Evolutionary conservation across 2,888 invertebrate species (phyloP).

Genomic region (Steinernema scapterisci): DNA sequence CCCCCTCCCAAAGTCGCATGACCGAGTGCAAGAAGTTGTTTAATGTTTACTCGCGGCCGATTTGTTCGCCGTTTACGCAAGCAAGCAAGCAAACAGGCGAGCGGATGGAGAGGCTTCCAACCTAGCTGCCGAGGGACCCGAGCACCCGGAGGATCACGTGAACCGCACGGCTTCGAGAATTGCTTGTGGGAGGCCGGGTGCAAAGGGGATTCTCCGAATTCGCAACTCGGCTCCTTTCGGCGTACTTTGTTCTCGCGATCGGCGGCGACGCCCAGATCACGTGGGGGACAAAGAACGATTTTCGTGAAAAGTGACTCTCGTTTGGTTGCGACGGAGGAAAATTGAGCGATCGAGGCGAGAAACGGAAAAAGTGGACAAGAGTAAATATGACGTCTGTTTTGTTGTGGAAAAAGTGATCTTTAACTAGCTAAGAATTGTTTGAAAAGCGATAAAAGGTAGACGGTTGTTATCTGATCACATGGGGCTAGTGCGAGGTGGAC

Average conservation of each 20-base stretch:
- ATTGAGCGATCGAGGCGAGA: background rate
- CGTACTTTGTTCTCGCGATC: conserved; percentile 10
- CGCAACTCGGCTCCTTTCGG: background rate
- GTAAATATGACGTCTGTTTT: background rate
- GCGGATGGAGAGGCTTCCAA: too few relatives aligned
- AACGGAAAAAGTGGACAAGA: background rate
- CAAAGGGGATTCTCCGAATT: conserved; percentile 2
- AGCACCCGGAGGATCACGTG: too few relatives aligned
- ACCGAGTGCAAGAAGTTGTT: background rate
- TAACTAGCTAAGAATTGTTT: too few relatives aligned
- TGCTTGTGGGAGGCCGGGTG: background rate
- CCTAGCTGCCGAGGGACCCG: too few relatives aligned
- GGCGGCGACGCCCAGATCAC: conserved; percentile 17
- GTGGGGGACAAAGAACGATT: conserved; percentile 20
- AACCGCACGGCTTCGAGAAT: too few relatives aligned
- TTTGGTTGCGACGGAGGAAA: background rate
- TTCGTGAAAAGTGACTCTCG: too few relatives aligned
- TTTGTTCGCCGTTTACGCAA: background rate
- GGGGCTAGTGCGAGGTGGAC: too few relatives aligned
- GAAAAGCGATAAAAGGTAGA: too few relatives aligned
- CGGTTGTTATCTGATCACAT: too few relatives aligned
- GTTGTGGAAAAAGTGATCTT: background rate
- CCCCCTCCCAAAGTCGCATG: background rate
- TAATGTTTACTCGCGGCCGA: background rate
- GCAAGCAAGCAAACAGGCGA: background rate